phyloP scores from a whole-genome alignment of 1,140 invertebrate species.

The Lepidurus arcticus region DNA sequence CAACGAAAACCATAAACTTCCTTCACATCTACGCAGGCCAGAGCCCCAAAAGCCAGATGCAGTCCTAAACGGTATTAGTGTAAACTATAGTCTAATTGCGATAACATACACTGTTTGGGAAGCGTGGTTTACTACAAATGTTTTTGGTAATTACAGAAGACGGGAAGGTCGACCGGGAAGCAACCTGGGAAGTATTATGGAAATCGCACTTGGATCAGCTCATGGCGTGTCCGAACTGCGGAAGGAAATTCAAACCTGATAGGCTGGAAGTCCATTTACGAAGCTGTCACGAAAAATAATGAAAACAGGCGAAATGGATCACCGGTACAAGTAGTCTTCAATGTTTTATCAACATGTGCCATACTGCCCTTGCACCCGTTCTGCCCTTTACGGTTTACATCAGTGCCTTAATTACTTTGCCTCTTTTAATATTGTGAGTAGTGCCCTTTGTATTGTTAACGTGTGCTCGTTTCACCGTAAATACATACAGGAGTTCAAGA shows the following conservation, averaged over 20 bases:
- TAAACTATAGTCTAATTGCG: conserved; percentile 35
- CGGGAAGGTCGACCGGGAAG: conserved; percentile 50
- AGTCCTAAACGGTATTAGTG: conserved; percentile 47
- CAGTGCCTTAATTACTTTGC: too few species aligned
- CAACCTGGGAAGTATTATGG: conserved; percentile 54
- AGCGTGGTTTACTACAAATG: background rate
- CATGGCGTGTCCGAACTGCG: conserved; percentile 43
- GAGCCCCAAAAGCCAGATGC: conserved; percentile 59
- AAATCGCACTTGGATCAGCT: conserved; percentile 50
- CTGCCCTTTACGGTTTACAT: too few species aligned
- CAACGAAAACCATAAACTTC: conserved; percentile 59
- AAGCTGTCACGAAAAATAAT: background rate
- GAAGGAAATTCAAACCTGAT: conserved; percentile 41
- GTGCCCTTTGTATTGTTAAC: too few species aligned
- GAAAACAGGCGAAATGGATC: background rate
- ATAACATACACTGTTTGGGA: background rate
- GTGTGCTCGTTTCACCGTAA: too few species aligned
- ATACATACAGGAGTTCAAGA: too few species aligned
- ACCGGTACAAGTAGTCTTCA: background rate
- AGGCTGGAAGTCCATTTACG: background rate
- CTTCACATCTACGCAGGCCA: conserved; percentile 52
- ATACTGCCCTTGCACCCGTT: too few species aligned
- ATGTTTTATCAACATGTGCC: background rate
- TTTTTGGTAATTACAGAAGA: conserved; percentile 40
- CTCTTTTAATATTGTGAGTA: too few species aligned